These are phyloP conservation scores for Trichomalopsis sarcophagae DNA, from an alignment of 1,140 invertebrate genomes.

Conservation along the genomic window DNA sequence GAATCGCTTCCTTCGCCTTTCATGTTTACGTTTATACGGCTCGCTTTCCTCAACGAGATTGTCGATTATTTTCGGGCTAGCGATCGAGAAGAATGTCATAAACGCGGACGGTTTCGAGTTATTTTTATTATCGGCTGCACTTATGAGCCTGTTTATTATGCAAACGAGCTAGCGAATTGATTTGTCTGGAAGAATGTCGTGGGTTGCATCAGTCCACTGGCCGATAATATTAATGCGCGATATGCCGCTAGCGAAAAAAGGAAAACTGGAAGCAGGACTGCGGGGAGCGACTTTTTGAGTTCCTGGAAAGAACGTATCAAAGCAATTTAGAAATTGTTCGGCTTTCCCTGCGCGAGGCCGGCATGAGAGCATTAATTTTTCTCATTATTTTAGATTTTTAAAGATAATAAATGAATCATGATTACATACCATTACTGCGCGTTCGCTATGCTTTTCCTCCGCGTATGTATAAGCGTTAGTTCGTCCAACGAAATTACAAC, in stretches of 20 bases:
- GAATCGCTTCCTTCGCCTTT: background rate
- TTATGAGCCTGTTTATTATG: background rate
- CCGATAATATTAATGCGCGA: no score
- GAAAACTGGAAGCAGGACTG: background rate
- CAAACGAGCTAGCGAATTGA: background rate
- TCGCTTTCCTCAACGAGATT: conserved; percentile 1
- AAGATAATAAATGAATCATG: background rate
- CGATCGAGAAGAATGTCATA: no score
- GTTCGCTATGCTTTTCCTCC: background rate
- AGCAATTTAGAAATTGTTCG: background rate
- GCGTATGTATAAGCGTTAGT: background rate
- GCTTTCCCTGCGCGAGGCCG: background rate
- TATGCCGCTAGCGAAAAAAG: no score
- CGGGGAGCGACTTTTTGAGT: background rate
- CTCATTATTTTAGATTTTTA: background rate
- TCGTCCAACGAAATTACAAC: background rate
- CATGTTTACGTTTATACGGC: background rate
- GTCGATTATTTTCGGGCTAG: background rate
- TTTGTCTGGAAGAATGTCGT: background rate
- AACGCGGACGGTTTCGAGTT: no score
- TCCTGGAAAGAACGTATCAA: background rate
- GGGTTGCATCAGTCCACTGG: background rate
- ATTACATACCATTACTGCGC: background rate
- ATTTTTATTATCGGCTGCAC: no score
- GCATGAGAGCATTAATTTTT: background rate